phyloP scores from a whole-genome alignment of 2,888 invertebrate species.

The Melinaea menophilus region DNA sequence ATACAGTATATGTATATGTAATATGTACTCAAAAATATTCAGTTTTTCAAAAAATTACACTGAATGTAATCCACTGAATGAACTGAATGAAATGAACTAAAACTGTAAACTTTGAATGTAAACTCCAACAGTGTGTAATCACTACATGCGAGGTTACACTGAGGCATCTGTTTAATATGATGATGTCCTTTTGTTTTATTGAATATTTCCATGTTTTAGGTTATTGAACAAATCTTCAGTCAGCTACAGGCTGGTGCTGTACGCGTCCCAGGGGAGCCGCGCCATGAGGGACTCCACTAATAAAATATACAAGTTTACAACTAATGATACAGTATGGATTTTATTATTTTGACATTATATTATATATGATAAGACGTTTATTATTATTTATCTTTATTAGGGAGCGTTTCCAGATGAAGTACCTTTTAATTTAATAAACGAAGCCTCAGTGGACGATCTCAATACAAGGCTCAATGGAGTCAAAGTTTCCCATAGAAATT shows the following conservation, averaged over 20 bases:
- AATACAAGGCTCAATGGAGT: constrained; percentile 75
- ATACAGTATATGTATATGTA: no score
- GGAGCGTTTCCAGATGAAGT: constrained; percentile 83
- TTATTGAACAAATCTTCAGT: constrained; percentile 68
- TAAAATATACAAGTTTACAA: constrained; percentile 49
- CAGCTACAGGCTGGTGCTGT: constrained; percentile 79
- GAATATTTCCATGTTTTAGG: constrained; percentile 43
- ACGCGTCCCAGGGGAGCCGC: constrained; percentile 65
- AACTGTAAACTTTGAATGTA: no score
- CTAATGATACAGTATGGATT: constrained; percentile 58
- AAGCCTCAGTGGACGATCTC: constrained; percentile 81
- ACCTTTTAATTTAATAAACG: constrained; percentile 42
- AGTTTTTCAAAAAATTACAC: no score
- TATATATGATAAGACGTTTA: background rate
- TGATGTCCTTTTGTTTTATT: no score
- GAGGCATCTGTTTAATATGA: no score
- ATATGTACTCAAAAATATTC: no score
- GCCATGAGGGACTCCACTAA: constrained; percentile 34
- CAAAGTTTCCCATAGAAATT: constrained; percentile 72
- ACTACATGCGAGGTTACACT: no score
- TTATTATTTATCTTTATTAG: constrained; percentile 47
- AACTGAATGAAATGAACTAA: no score
- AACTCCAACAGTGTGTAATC: no score
- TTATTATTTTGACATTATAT: background rate
- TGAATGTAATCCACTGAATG: no score